Evolutionary conservation across 37 sponge, comb jelly and placozoan genomes (phyloP).

Genomic region (Cladorhizidae sp.): DNA sequence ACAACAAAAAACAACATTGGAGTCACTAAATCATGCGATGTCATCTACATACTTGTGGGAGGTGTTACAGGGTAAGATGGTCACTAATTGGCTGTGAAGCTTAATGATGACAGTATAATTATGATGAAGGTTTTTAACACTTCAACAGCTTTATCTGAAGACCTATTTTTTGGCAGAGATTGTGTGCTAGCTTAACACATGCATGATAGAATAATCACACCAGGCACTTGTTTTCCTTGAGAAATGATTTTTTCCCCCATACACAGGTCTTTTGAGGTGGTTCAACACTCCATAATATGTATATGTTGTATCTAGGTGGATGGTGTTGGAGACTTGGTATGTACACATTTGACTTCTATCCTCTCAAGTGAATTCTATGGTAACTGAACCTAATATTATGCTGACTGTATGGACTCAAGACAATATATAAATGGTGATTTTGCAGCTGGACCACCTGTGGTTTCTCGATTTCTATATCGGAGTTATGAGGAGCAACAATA

Average conservation of each 20-base stretch:
- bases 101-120: no score
- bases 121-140: no score
- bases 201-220: no score
- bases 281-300: neutral
- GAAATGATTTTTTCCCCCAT: no score
- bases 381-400: neutral
- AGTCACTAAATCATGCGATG: no score
- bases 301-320: neutral
- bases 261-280: no score
- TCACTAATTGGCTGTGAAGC: no score
- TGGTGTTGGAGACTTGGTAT: conserved; percentile 29
- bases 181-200: no score
- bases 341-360: conserved; percentile 13
- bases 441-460: conserved; percentile 30
- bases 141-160: neutral
- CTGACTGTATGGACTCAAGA: no score
- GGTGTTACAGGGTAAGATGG: no score
- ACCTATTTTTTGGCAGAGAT: neutral
- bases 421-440: neutral
- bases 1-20: neutral
- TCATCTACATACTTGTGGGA: no score
- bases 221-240: no score
- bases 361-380: conserved; percentile 6
- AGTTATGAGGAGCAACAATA: conserved; percentile 25
- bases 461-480: conserved; percentile 7